A percentile compares a stretch with the other conserved stretches of the same genome.
Evolutionary conservation across 2,113 vertebrate species (phyloP).

Genomic region (Butorides virescens): DNA sequence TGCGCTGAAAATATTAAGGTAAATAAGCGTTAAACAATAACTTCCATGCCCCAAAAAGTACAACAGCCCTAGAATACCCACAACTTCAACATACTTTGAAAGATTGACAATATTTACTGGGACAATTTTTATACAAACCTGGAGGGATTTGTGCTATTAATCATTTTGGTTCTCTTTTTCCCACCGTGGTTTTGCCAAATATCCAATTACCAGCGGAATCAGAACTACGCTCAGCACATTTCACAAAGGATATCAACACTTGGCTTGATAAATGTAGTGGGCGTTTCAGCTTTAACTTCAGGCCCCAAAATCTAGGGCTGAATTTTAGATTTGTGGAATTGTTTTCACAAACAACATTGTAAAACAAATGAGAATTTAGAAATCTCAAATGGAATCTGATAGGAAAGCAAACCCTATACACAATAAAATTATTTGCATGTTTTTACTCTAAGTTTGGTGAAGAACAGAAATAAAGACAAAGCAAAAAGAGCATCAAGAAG

Average conservation of each 20-base stretch:
- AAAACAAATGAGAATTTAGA: not conserved
- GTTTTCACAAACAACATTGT: not conserved
- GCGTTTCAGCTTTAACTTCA: not conserved
- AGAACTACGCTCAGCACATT: constrained; percentile 41
- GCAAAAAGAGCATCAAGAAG: not conserved
- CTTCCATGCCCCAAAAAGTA: not conserved
- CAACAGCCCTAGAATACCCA: not conserved
- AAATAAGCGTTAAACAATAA: not conserved
- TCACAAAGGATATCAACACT: not conserved
- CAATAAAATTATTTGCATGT: not conserved
- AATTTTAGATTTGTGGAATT: not conserved
- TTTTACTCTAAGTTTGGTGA: not conserved
- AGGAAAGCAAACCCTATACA: not conserved
- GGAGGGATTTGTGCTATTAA: not conserved
- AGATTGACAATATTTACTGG: not conserved
- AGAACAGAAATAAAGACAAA: not conserved
- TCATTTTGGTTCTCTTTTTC: not conserved
- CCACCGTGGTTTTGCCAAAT: not conserved
- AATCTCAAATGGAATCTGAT: not conserved
- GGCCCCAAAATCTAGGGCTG: not conserved
- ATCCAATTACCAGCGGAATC: not conserved
- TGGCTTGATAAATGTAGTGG: not conserved
- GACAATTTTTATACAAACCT: not conserved
- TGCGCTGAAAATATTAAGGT: not conserved
- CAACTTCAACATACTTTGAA: not conserved